Percentiles rank a stretch among this genome's conserved stretches.
These are phyloP conservation scores for Phyllotreta cruciferae DNA, from an alignment of 2,888 invertebrate species.

Conservation along the genomic window DNA sequence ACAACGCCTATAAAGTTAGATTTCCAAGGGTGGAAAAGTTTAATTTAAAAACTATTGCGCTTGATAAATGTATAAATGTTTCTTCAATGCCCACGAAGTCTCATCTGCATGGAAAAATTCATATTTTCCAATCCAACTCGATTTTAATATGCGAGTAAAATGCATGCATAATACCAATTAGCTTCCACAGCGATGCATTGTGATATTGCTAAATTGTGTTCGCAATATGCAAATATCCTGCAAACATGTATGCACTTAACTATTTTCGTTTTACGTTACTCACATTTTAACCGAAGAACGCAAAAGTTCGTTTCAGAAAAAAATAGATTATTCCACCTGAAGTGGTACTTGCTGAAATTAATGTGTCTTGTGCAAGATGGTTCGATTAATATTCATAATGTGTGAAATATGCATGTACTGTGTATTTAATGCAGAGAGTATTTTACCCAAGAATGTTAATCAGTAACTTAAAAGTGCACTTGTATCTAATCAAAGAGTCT, in stretches of 20 bases:
- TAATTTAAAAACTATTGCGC: too few species aligned
- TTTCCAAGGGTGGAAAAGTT: too few species aligned
- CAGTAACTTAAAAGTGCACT: too few species aligned
- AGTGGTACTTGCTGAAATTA: background rate
- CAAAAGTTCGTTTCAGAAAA: background rate
- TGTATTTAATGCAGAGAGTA: too few species aligned
- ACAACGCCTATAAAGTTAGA: too few species aligned
- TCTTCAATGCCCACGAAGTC: too few species aligned
- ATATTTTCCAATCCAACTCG: background rate
- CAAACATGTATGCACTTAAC: conserved; percentile 2
- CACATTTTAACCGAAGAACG: background rate
- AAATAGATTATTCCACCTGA: background rate
- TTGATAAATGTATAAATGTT: too few species aligned
- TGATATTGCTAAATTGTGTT: conserved; percentile 9
- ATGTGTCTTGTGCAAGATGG: background rate
- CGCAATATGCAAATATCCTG: conserved; percentile 2
- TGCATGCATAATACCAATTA: background rate
- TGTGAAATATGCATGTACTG: background rate
- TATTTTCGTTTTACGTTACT: conserved; percentile 2
- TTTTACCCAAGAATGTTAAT: too few species aligned
- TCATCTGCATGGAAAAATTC: too few species aligned
- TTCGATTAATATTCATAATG: conserved; percentile 4
- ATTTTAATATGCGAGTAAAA: background rate
- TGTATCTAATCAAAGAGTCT: too few species aligned
- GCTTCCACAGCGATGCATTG: background rate